Base-by-base conservation (phyloP, 1,140 invertebrate genomes). In the Drepana arcuata region DNA sequence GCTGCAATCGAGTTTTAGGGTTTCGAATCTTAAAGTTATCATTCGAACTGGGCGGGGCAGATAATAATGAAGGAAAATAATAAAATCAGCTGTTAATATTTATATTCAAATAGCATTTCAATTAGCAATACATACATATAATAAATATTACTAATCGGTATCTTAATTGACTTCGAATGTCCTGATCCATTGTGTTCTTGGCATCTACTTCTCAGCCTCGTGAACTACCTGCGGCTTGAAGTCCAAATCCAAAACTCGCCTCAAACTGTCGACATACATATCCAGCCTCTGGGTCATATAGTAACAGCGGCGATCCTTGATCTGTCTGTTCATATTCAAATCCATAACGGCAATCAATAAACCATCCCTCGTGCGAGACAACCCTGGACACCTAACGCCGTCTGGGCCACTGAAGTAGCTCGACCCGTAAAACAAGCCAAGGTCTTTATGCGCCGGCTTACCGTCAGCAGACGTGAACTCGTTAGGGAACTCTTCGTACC, bases 351-450 rank as follows among this genome's bases (percentile, higher is more conserved):
- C 88, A 1, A 99, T 88, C 2, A 99, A 84, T 2, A 99, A 81
- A 25, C 98, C 98, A 84, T 99, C 96, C 26, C 84, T 87, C 4
- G 87, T 86, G 21, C 97, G 88, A 0, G 93, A 96, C 6, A 99
- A 83, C n/a, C 96, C 93, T 0, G 94, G 94, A 35, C 96, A 98
- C 58, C 97, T 86, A 11, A 90, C 89, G 0, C 97, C 98, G 85
- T 99, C 94, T 0, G 98, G 98, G 4, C 91, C 93, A 14, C 94
- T 89, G n/a, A 99, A 88, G 79, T 99, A 99, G 48, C 93, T 95
- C 0, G 96, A 97, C 0, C 96, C 98, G 78, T 98, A 99, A 78
- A 99, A 99, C 63, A 97, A 91, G 0, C 97, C 98, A 65, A 99
- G 94, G 45, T 96, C 90, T 54, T 92, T 93, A 62, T 99, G 96